Evolutionary conservation across 1,140 invertebrate genomes (phyloP), one percentile per base, ranked within the genome.

Genomic region (Drosophila albomicans): DNA sequence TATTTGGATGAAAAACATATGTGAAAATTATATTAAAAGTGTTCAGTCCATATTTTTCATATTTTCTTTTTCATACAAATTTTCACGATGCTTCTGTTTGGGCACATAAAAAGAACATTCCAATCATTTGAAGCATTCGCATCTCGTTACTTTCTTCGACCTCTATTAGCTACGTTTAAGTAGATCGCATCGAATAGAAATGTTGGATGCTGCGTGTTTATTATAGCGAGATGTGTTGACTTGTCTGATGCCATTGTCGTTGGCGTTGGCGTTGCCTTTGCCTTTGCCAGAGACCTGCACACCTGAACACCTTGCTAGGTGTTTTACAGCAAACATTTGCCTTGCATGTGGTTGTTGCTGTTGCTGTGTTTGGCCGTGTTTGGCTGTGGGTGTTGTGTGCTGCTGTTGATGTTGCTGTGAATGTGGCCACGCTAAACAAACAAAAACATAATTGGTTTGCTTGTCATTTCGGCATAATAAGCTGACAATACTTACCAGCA

Each of bases 361-460:
- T 11, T 49, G n/a, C n/a, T 35, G 15, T 46, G 48, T 20, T 25
- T 16, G 16, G 20, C 20, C 0, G 20, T 46, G 59, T 25, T 54
- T 38, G 7, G 35, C 35, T 38, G 2, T 38, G 7, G 35, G 2
- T 8, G 35, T 38, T 38, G 32, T 8, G 1, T 15, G 38, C 16
- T 66, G 54, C n/a, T 20, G 28, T 45, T 52, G 25, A 8, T 59
- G 45, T 20, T 56, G 63, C 13, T 32, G 48, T 41, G 15, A 15
- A 8, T 38, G 35, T 79, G 75, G 75, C 62, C 72, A 82, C 66
- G 82, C 56, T 88, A 74, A 87, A 65, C 84, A 82, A 86, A 87
- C 82, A 88, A 78, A 87, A 88, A 80, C 84, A 87, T 88, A 87
- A 87, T 87, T 87, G 87, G 82, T 88, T 87, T 88, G 82, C 82